Base-by-base conservation (phyloP, 2,113 vertebrate species). In the Gymnorhina tibicen region DNA sequence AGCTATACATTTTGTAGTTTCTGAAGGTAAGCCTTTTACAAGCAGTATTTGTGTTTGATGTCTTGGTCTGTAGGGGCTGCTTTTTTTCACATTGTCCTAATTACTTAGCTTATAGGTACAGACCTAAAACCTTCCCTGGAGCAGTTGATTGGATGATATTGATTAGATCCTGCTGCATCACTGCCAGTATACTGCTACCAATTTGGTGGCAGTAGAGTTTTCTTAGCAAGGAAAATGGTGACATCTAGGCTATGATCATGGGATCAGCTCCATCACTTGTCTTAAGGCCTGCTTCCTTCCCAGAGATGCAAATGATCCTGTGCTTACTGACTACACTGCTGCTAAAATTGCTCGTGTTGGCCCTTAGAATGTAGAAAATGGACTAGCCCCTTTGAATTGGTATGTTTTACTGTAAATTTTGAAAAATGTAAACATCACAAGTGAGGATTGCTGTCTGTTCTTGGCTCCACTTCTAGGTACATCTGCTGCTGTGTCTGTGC, bases 91-190 rank as follows among this genome's bases (percentile, higher is more conserved):
- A 28, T 97, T 80, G 35, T 95, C 46, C 66, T 97, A 93, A 93
- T 95, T 95, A 89, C 59, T 91, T 87, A 49, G 58, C 60, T 97
- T 96, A 49, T 85, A 85, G 41, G 47, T 58, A 72, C 70, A 96
- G 70, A 95, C 82, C 86, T 97, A 93, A 97, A 97, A 90, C n/a
- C n/a, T 78, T 93, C 88, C 85, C 87, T 85, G 69, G 74, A 95
- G 79, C 78, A 82, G 32, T 41, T 75, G 49, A 6, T 22, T 52
- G 58, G 42, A 46, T 86, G 35, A 6, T 76, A 69, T 7, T n/a
- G n/a, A 81, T 80, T 76, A 96, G 83, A 86, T 89, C 80, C 80
- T 96, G 72, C 41, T 95, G 88, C 85, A 92, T 78, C 81, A 78
- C 68, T 96, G 84, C 76, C 56, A 89, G 76, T 76, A 27, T 69